phyloP scores from a whole-genome alignment of 2,113 vertebrate species.

The Arizona elegans region DNA sequence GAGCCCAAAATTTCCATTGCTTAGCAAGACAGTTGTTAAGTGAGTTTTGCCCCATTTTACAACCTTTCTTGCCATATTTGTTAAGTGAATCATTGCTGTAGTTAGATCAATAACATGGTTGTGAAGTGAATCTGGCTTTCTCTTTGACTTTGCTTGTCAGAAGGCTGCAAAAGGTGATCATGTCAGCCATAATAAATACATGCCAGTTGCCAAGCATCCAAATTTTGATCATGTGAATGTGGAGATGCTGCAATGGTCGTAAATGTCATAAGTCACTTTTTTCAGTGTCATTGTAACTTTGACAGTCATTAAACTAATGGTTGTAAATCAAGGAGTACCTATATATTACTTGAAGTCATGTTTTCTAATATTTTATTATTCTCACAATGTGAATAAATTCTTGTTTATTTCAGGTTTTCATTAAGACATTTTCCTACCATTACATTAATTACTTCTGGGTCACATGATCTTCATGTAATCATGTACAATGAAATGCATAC shows the following conservation, averaged over 20 bases:
- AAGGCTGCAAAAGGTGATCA: not conserved
- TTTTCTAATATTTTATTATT: not conserved
- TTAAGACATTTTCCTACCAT: not conserved
- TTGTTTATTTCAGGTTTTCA: not conserved
- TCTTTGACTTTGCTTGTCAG: not conserved
- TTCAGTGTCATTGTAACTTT: not conserved
- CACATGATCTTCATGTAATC: not conserved
- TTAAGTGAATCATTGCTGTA: not conserved
- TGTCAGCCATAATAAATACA: not conserved
- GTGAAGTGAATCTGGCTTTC: not conserved
- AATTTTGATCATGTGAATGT: not conserved
- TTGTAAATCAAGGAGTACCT: not conserved
- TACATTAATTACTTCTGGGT: not conserved
- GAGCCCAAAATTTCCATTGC: not conserved
- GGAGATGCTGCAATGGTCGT: not conserved
- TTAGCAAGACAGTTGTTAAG: not conserved
- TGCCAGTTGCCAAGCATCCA: not conserved
- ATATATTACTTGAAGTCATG: not conserved
- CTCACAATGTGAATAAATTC: not conserved
- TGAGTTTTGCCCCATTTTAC: not conserved
- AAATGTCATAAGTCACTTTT: not conserved
- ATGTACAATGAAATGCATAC: not conserved
- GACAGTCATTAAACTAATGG: not conserved
- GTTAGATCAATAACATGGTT: not conserved
- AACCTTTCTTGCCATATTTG: not conserved